A percentile compares a stretch with the other conserved stretches of the same genome.
phyloP scores from a whole-genome alignment of 2,888 invertebrate species.

The Pyrochroa serraticornis region DNA sequence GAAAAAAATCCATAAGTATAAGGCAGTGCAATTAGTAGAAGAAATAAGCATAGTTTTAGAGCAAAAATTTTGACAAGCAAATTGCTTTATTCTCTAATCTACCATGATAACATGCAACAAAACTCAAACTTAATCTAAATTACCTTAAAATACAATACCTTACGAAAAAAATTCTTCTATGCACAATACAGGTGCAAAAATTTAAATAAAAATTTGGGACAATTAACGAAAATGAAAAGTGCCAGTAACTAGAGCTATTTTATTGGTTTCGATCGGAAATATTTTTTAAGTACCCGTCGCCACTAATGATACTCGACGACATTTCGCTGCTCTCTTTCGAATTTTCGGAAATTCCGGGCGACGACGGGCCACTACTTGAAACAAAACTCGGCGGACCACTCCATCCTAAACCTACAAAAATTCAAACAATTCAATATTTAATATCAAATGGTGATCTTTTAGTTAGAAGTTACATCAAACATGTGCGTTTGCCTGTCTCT shows the following conservation, averaged over 20 bases:
- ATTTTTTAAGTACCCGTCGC: conserved; percentile 63
- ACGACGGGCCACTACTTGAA: conserved; percentile 82
- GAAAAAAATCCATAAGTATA: too few relatives aligned
- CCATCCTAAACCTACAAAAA: conserved; percentile 67
- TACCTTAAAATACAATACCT: conserved; percentile 17
- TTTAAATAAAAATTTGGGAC: not conserved
- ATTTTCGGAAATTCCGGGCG: conserved; percentile 70
- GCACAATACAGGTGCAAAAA: not conserved
- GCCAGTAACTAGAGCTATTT: conserved; percentile 11
- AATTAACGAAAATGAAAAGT: conserved; percentile 1
- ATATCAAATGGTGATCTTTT: too few relatives aligned
- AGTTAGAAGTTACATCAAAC: too few relatives aligned
- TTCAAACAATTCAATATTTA: not conserved
- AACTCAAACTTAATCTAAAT: not conserved
- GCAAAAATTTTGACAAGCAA: not conserved
- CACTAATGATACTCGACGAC: conserved; percentile 68
- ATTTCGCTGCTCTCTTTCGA: conserved; percentile 66
- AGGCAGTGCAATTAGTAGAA: not conserved
- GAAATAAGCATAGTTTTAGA: conserved; percentile 11
- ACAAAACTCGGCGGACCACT: conserved; percentile 85
- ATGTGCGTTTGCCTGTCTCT: too few relatives aligned
- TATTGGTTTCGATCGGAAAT: conserved; percentile 11
- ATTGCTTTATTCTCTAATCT: too few relatives aligned
- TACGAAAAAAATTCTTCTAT: conserved; percentile 1
- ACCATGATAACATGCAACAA: too few relatives aligned